Evolutionary conservation across 2,113 vertebrate genomes (phyloP).

Genomic region (Coregonus clupeaformis): DNA sequence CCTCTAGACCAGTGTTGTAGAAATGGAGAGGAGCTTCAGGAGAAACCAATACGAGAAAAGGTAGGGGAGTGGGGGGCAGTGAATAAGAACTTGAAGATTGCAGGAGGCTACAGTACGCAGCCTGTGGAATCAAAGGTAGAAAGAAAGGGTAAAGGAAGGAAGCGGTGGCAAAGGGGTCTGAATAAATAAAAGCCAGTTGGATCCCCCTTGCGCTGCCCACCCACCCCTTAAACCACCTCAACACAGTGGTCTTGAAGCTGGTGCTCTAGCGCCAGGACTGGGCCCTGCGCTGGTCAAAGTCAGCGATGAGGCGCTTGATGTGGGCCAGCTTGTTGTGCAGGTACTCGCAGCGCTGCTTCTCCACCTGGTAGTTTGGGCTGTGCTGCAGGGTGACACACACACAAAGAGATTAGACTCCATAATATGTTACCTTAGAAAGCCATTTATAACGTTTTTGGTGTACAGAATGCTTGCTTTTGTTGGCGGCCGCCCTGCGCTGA

Average conservation of each 20-base stretch:
- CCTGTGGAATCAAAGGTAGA: constrained; percentile 56
- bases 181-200: constrained; percentile 57
- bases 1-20: constrained; percentile 48
- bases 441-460: background rate
- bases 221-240: constrained; percentile 27
- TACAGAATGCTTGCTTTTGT: too few species aligned
- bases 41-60: constrained; percentile 39
- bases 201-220: constrained; percentile 30
- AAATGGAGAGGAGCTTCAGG: constrained; percentile 45
- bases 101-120: constrained; percentile 63
- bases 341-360: constrained; percentile 86
- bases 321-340: constrained; percentile 90
- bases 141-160: constrained; percentile 52
- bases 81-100: constrained; percentile 46
- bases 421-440: background rate
- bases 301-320: constrained; percentile 85
- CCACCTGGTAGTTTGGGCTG: constrained; percentile 82
- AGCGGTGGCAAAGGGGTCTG: constrained; percentile 51
- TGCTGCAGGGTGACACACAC: constrained; percentile 65
- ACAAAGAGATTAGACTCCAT: constrained; percentile 8
- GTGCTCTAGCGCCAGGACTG: constrained; percentile 72
- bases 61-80: constrained; percentile 3
- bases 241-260: constrained; percentile 52
- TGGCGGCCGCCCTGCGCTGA: too few species aligned
- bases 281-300: constrained; percentile 80